phyloP scores from a whole-genome alignment of 2,888 invertebrate species.

The Pomacea canaliculata region DNA sequence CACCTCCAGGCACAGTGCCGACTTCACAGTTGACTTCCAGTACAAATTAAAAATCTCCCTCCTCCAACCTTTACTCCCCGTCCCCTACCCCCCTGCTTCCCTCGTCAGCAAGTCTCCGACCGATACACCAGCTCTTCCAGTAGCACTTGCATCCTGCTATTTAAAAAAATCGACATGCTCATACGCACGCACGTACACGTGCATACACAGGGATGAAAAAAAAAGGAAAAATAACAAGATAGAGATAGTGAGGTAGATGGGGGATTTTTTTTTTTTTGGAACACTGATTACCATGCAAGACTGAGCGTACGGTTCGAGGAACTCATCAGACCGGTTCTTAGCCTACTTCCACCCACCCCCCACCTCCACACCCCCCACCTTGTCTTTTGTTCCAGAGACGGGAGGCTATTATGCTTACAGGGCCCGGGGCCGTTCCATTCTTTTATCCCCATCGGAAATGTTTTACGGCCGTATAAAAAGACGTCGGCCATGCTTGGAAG shows the following conservation, averaged over 20 bases:
- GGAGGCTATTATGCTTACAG: too few species aligned
- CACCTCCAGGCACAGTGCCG: constrained; percentile 3
- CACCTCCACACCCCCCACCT: too few species aligned
- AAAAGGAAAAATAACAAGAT: background rate
- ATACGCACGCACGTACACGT: too few species aligned
- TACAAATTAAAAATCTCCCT: constrained; percentile 8
- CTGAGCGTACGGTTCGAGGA: too few species aligned
- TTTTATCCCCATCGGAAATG: background rate
- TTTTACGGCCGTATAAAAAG: constrained; percentile 7
- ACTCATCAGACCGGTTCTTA: too few species aligned
- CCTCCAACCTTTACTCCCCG: background rate
- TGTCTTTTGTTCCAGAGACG: too few species aligned
- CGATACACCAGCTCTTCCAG: background rate
- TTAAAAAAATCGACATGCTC: too few species aligned
- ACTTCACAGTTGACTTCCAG: background rate
- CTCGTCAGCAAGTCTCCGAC: background rate
- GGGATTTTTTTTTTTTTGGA: background rate
- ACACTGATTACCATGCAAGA: too few species aligned
- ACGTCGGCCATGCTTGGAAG: constrained; percentile 7
- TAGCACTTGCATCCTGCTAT: background rate
- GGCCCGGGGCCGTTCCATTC: too few species aligned
- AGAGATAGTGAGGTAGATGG: background rate
- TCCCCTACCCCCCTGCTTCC: background rate
- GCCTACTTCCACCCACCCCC: too few species aligned
- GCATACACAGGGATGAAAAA: background rate